Percentiles rank a stretch among this genome's conserved stretches.
These are phyloP conservation scores for Penaeus vannamei DNA, from an alignment of 1,140 invertebrate species.

Conservation along the genomic window DNA sequence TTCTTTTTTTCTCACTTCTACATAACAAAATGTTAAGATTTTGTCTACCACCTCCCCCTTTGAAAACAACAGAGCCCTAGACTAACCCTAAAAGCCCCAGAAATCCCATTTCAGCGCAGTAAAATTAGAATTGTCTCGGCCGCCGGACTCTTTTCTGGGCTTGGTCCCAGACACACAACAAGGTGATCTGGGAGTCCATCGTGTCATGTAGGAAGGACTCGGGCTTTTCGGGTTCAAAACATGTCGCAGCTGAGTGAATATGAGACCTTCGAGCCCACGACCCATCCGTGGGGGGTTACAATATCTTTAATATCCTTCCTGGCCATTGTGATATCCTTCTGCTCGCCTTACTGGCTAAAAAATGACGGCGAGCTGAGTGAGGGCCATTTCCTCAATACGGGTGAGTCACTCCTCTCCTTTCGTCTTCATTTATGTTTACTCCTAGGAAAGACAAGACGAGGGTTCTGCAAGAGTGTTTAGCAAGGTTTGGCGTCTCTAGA, in stretches of 20 bases:
- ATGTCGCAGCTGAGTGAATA: constrained; percentile 51
- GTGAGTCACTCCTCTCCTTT: constrained; percentile 73
- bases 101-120: too few species aligned
- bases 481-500: too few species aligned
- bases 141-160: too few species aligned
- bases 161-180: background rate
- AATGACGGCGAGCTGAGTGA: constrained; percentile 85
- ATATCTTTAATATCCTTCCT: constrained; percentile 78
- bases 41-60: too few species aligned
- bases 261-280: constrained; percentile 63
- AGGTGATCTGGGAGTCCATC: background rate
- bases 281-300: constrained; percentile 61
- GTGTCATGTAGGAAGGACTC: background rate
- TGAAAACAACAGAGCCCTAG: too few species aligned
- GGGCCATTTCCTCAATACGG: constrained; percentile 86
- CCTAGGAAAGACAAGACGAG: background rate
- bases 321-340: constrained; percentile 88
- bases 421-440: constrained; percentile 6
- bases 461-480: too few species aligned
- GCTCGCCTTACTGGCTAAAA: constrained; percentile 93
- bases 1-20: too few species aligned
- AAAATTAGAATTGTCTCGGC: too few species aligned
- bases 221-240: background rate
- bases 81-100: too few species aligned
- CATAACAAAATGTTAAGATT: too few species aligned